phyloP scores from a whole-genome alignment of 1,140 invertebrate genomes.

The Cardiocondyla obscurior region DNA sequence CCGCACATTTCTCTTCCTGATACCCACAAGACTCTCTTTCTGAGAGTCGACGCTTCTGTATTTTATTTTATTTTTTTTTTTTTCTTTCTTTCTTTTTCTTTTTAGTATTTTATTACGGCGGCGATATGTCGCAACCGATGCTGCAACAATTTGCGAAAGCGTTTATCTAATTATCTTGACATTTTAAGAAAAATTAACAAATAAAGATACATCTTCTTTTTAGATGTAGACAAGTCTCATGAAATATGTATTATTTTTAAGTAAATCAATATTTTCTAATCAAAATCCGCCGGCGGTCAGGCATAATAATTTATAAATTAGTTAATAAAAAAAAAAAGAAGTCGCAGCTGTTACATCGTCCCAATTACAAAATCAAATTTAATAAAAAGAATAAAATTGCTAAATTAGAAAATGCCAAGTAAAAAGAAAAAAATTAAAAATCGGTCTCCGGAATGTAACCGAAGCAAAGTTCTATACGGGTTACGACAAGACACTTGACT shows the following conservation, averaged over 20 bases:
- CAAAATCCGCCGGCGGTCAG: background rate
- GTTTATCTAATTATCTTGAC: background rate
- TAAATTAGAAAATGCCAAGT: too few species aligned
- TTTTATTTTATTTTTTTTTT: too few species aligned
- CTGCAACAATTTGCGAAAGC: background rate
- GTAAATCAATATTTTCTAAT: background rate
- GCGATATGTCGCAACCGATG: slow-evolving; percentile 10
- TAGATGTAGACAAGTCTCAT: background rate
- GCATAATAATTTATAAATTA: background rate
- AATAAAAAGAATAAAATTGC: too few species aligned
- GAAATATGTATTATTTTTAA: background rate
- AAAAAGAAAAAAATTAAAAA: background rate
- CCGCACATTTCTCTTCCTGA: slow-evolving; percentile 65
- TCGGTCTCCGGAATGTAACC: background rate
- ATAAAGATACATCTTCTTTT: background rate
- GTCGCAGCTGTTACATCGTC: background rate
- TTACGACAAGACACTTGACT: slow-evolving; percentile 1
- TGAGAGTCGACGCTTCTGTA: slow-evolving; percentile 4
- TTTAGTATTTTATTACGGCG: slow-evolving; percentile 10
- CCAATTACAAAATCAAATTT: background rate
- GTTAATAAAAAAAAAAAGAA: background rate
- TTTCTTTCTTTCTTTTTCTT: too few species aligned
- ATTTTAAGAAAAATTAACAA: background rate
- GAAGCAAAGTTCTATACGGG: background rate
- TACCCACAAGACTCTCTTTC: slow-evolving; percentile 19